Evolutionary conservation across 2,888 invertebrate genomes (phyloP), one percentile per base, ranked within the genome.

Genomic region (Punctoribates punctum): DNA sequence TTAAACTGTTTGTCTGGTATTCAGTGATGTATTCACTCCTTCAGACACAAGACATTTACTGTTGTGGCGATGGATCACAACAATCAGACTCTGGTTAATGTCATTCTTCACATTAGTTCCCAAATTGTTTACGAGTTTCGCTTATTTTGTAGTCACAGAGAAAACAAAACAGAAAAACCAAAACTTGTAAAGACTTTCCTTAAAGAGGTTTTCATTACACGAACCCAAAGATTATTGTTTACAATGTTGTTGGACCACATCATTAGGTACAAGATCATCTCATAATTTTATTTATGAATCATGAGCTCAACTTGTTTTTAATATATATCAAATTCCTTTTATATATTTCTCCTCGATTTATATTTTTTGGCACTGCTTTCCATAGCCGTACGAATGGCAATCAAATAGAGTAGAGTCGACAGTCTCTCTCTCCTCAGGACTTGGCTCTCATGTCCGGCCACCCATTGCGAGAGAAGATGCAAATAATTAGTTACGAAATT

Each of bases 281-380:
- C 62, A 62, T 25, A 25, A 62, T 62, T 62, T 27, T 62, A 62
- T 62, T 62, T 62, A 62, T 62, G 62, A 62, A 62, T 62, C 27
- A 51, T 27, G 62, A 62, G 62, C 62, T 27, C 62, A 62, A 62
- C 62, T 62, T 62, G 62, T 62, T 62, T 62, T 62, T 17, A 23
- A 62, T 62, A 62, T 62, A 62, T 27, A n/a, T n/a, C 54, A 62
- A 62, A 27, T 62, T 29, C 15, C 23, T 27, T 34, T 62, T 62
- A 62, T 62, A 29, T 29, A 29, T 62, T 62, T 34, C 29, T 9
- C 20, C n/a, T 27, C 4, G 27, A 62, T 60, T 60, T 60, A 17
- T 17, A 17, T 48, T 60, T 60, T 62, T 62, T 60, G 62, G 62
- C 62, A 62, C 62, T 62, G 62, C 15, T 62, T 62, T 62, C n/a